Evolutionary conservation across 2,113 vertebrate genomes (phyloP).

Genomic region (Salvelinus fontinalis): DNA sequence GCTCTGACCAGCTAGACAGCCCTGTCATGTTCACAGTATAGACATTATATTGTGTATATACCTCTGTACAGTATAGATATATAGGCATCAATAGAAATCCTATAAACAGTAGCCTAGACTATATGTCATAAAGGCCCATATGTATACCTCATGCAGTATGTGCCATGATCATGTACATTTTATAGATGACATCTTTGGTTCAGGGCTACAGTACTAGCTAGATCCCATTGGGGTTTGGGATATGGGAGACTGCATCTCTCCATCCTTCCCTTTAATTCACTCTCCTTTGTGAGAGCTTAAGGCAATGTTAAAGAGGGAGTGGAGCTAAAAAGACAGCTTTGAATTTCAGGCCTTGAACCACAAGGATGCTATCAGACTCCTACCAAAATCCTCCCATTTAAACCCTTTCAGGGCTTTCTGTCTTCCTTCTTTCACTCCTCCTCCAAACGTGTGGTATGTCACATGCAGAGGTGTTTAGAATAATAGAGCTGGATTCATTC

Average conservation of each 20-base stretch:
- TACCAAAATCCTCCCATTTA: conserved; percentile 26
- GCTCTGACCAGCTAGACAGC: background rate
- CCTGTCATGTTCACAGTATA: background rate
- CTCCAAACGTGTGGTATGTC: conserved; percentile 54
- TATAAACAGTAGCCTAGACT: background rate
- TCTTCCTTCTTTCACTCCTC: conserved; percentile 10
- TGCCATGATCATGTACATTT: too few relatives aligned
- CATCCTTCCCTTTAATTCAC: conserved; percentile 38
- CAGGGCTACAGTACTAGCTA: too few relatives aligned
- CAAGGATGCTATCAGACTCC: conserved; percentile 40
- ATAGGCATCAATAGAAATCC: too few relatives aligned
- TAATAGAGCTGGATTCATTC: conserved; percentile 60
- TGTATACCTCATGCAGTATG: background rate
- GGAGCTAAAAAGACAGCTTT: conserved; percentile 38
- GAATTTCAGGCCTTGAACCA: conserved; percentile 41
- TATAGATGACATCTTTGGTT: too few relatives aligned
- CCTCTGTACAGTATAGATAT: too few relatives aligned
- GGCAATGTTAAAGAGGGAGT: conserved; percentile 33
- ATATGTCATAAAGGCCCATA: background rate
- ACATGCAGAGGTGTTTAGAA: conserved; percentile 67
- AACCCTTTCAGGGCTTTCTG: conserved; percentile 24
- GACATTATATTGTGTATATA: too few relatives aligned
- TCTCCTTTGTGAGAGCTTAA: conserved; percentile 60
- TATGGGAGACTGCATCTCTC: background rate
- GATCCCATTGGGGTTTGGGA: background rate